Conservation (phyloP, 2,797 vertebrate genomes). For the Anguilla megastoma region DNA sequence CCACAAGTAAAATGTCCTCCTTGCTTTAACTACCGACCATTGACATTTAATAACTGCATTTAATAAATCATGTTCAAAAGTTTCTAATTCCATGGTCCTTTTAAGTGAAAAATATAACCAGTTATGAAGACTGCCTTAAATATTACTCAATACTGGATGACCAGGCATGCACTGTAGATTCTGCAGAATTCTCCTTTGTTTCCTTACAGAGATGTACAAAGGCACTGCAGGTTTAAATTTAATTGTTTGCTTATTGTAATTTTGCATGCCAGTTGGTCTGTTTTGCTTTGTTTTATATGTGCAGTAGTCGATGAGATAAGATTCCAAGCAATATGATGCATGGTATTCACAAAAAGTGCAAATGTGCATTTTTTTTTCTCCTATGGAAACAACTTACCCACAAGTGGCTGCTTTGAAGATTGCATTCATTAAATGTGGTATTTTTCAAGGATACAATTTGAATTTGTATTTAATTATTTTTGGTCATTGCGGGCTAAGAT, state of each 20-base stretch:
- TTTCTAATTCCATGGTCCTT: not conserved
- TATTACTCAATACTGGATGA: constrained; percentile 68
- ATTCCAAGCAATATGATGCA: not conserved
- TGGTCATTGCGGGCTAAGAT: not conserved
- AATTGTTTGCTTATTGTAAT: constrained; percentile 39
- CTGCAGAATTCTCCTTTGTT: constrained; percentile 53
- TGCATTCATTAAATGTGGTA: not conserved
- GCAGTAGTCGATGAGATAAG: not conserved
- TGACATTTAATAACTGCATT: not conserved
- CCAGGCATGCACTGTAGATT: constrained; percentile 75
- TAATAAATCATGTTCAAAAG: not conserved
- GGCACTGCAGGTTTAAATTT: constrained; percentile 45
- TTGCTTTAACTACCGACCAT: not conserved
- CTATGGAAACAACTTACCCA: not conserved
- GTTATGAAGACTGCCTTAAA: constrained; percentile 64
- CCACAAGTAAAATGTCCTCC: not conserved
- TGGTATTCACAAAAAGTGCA: not conserved
- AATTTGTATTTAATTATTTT: not conserved
- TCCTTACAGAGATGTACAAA: constrained; percentile 49
- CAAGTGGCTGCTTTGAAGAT: constrained; percentile 7
- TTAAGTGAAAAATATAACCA: constrained; percentile 8
- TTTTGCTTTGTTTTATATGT: constrained; percentile 18
- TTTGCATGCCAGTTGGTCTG: not conserved
- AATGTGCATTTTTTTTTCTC: not conserved
- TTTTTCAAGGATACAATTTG: not conserved